These are phyloP conservation scores for Helostoma temminkii DNA, from an alignment of 2,797 vertebrate genomes.

Conservation along the genomic window DNA sequence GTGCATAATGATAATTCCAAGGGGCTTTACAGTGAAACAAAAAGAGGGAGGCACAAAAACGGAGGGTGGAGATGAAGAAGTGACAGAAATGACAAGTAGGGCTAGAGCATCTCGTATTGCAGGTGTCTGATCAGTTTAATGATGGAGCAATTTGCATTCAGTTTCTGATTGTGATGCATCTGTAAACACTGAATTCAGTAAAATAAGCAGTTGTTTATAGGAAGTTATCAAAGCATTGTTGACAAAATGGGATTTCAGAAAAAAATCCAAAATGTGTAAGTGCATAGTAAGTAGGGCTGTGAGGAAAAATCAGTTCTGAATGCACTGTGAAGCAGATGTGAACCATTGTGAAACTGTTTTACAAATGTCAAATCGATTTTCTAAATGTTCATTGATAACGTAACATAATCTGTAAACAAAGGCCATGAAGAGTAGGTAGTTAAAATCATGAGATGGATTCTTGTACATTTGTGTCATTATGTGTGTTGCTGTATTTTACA, in stretches of 20 bases:
- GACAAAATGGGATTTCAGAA: neutral
- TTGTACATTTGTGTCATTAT: no score
- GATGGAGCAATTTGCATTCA: slow-evolving; percentile 43
- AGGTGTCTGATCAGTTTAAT: slow-evolving; percentile 31
- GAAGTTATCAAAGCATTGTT: slow-evolving; percentile 16
- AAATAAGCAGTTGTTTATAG: slow-evolving; percentile 17
- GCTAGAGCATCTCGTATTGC: slow-evolving; percentile 7
- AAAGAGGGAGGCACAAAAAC: neutral
- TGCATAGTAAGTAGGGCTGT: no score
- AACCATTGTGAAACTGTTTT: no score
- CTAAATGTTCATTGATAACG: no score
- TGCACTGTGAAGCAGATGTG: no score
- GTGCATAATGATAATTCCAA: slow-evolving; percentile 62
- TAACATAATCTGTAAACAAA: no score
- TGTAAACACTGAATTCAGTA: slow-evolving; percentile 43
- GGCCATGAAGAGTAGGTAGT: no score
- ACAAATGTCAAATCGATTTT: no score
- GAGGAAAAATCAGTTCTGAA: no score
- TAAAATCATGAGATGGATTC: no score
- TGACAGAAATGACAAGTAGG: slow-evolving; percentile 22
- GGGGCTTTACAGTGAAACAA: slow-evolving; percentile 28
- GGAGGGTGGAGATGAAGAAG: neutral
- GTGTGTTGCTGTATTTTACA: no score
- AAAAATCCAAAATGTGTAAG: neutral
- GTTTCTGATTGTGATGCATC: slow-evolving; percentile 11